Base-by-base conservation (phyloP, 2,113 vertebrate genomes). In the Pelobates fuscus region DNA sequence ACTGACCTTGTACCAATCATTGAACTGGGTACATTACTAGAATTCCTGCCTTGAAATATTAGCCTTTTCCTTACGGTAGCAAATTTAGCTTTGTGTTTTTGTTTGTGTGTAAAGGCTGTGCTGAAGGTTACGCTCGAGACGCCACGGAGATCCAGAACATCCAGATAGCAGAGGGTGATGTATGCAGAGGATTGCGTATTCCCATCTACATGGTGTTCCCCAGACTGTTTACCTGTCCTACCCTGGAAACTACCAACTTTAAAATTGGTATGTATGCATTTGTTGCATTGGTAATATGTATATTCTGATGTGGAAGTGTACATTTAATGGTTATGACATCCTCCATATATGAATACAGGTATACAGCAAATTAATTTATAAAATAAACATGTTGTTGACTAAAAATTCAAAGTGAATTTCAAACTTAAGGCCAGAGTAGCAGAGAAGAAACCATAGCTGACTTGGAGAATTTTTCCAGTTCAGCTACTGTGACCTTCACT, bases 71-170 rank as follows among this genome's bases (percentile, higher is more conserved):
- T n/a, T n/a, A n/a, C n/a, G n/a, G n/a, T n/a, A n/a, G n/a, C n/a
- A n/a, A n/a, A n/a, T n/a, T n/a, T n/a, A n/a, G n/a, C n/a, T n/a
- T n/a, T n/a, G n/a, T n/a, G n/a, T n/a, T 49, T 49, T 4, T 1
- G 8, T 71, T 0, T 0, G 25, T 52, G 1, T 8, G 3, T 7
- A 37, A 85, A 99, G 97, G 97, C 0, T 99, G 97, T 1, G 96
- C 96, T 0, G 97, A 99, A 78, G 97, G 97, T 10, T 98, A 98
- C 0, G 97, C 97, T 67, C 87, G 96, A 62, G 97, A 99, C 0
- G 95, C 97, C 80, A 98, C 97, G 0, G 97, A 99, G 88, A 97
- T 99, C 70, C 97, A 99, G 89, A 98, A 98, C 55, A 98, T 99
- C 60, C 97, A 99, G 86, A 97, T 99, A 0, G 97, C 96, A 0